Evolutionary conservation across 2,797 vertebrate species (phyloP), one percentile per base, ranked within the genome.

Genomic region (Dendrocincla fuliginosa): DNA sequence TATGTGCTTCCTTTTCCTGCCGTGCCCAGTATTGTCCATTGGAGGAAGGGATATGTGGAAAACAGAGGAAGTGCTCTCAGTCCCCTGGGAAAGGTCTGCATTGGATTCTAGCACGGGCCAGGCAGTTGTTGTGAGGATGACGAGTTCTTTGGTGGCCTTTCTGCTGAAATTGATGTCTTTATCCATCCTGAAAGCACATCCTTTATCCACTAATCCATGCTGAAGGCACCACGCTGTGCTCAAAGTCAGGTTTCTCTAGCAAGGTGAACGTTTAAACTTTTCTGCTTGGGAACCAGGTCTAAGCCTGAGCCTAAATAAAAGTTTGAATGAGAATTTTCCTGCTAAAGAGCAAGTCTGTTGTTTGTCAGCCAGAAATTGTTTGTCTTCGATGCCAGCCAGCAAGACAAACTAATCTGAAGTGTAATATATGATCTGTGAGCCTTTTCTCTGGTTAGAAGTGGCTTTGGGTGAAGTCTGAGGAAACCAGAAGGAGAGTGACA

Each of bases 1-100:
- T 47, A 22, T 55, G 90, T 2, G 39, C 60, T 95, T 96, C 94
- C 92, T 80, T 84, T 94, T 89, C 94, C 90, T 94, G 94, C 86
- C 10, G 0, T 88, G 93, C 94, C 90, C 27, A 0, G 55, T 12
- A 33, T 88, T 78, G 90, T 79, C 92, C 35, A 0, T 4, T 2
- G 3, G 88, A 96, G 92, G 90, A 95, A 93, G 35, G 78, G 56
- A 79, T 39, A 33, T 32, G 64, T 8, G 6, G 87, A 61, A 89
- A 96, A 53, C 79, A 86, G 74, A 83, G 93, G 92, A 96, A 92
- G 22, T 16, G 49, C 82, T 88, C 76, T 76, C 69, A 16, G 61
- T 52, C 86, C 88, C 74, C 64, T 42, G 84, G 93, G 95, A 87
- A 83, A 77, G 64, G 9, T 19, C 59, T 90, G 88, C 60, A 8